Base-by-base conservation (phyloP, 2,888 invertebrate genomes). In the Amblyjoppa fuscipennis region DNA sequence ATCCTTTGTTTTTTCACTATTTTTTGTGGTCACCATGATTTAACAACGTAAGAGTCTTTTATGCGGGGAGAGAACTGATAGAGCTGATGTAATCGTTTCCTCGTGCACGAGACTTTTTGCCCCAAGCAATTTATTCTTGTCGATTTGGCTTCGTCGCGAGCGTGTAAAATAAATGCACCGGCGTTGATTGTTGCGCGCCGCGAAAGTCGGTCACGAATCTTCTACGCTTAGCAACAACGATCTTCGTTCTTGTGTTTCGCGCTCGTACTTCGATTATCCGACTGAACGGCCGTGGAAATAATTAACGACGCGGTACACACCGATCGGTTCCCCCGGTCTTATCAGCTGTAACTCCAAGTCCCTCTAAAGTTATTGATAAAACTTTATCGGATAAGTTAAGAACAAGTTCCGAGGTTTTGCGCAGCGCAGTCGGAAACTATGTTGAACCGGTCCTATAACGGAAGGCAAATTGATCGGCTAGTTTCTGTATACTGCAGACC, bases 271-370 rank as follows among this genome's bases (percentile, higher is more conserved):
- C 66, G 71, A 71, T 71, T 76, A 80, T 66, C 71, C 64, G 76
- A 79, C 51, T 64, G 16, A 53, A 41, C 70, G 31, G 31, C 28
- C 49, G 81, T 75, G 76, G n/a, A 79, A 87, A 28, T 28, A 59
- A 81, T 88, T 88, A 90, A 90, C 84, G 83, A 64, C 70, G 75
- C 82, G 82, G 85, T 45, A 68, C 70, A 51, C 80, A 56, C 31
- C 74, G 64, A 75, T 71, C 56, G 70, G 61, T 53, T 71, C 34
- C 25, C 59, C 25, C 34, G 51, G 53, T 69, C 68, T 81, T 87
- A 85, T 88, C 79, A 64, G n/a, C 81, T 34, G 49, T 16, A 56
- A 74, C 56, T 71, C 38, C 38, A 49, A 85, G 87, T 80, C 53
- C 59, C 68, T 73, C 66, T 75, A 20, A 20, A 71, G 34, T 66